phyloP scores from a whole-genome alignment of 2,888 invertebrate genomes.

The Torymus aiolomorphi region DNA sequence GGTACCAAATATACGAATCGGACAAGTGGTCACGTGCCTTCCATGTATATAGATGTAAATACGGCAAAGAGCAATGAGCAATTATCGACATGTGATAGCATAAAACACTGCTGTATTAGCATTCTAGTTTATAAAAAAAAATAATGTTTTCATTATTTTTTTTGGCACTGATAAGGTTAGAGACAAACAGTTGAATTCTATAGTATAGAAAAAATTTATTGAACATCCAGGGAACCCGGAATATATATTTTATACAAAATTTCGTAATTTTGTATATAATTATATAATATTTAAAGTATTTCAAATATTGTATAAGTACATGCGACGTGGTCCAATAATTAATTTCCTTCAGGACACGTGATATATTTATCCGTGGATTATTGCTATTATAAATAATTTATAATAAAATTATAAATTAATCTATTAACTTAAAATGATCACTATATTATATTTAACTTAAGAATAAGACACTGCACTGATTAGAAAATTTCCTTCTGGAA shows the following conservation, averaged over 20 bases:
- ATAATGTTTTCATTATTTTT: not conserved
- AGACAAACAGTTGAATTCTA: no score
- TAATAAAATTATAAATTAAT: no score
- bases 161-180: not conserved
- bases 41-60: slow-evolving; percentile 33
- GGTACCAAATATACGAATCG: slow-evolving; percentile 25
- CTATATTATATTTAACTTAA: no score
- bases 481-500: not conserved
- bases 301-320: not conserved
- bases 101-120: not conserved
- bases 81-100: slow-evolving; percentile 35
- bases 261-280: not conserved
- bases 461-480: no score
- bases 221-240: not conserved
- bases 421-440: no score
- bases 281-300: slow-evolving; percentile 2
- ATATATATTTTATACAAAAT: not conserved
- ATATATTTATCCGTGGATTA: no score
- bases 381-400: no score
- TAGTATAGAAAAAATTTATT: not conserved
- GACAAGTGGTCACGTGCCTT: slow-evolving; percentile 51
- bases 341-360: no score
- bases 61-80: not conserved
- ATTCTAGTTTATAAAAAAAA: not conserved
- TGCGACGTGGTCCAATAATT: no score